phyloP scores from a whole-genome alignment of 1,140 invertebrate species.

The Tetragnatha versicolor region DNA sequence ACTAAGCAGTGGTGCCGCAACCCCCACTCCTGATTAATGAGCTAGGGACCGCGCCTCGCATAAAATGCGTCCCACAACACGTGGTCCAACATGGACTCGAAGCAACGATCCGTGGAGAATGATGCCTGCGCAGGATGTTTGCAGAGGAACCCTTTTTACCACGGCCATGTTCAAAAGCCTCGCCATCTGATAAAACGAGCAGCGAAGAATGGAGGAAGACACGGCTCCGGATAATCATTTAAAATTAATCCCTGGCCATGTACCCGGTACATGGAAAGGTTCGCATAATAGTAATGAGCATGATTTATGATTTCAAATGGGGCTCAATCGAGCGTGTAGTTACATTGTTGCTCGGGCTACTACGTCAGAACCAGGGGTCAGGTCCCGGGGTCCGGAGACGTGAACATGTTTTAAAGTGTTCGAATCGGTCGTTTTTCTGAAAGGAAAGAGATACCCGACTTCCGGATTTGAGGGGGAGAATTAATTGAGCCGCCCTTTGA shows the following conservation, averaged over 20 bases:
- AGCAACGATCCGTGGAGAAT: constrained; percentile 34
- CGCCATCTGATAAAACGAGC: constrained; percentile 37
- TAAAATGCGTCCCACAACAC: constrained; percentile 46
- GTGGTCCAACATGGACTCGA: constrained; percentile 12
- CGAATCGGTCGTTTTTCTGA: no score
- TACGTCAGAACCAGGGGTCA: background rate
- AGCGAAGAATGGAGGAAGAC: constrained; percentile 44
- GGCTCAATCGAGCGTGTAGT: constrained; percentile 39
- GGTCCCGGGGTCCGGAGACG: background rate
- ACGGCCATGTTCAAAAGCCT: background rate
- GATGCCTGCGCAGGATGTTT: constrained; percentile 38
- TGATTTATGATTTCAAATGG: constrained; percentile 41
- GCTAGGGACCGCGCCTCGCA: constrained; percentile 15
- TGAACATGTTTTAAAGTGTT: constrained; percentile 1
- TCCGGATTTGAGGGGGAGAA: no score
- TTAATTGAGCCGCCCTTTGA: no score
- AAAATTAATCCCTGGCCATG: constrained; percentile 50
- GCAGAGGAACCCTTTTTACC: constrained; percentile 3
- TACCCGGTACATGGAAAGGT: constrained; percentile 32
- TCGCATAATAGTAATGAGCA: constrained; percentile 40
- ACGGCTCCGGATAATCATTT: constrained; percentile 43
- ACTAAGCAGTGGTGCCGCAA: no score
- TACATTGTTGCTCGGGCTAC: constrained; percentile 31
- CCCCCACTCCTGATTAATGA: constrained; percentile 32
- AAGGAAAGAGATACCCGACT: no score